Percentiles rank a stretch among this genome's conserved stretches.
Evolutionary conservation across 1,140 invertebrate species (phyloP).

Genomic region (Dendroctonus valens): DNA sequence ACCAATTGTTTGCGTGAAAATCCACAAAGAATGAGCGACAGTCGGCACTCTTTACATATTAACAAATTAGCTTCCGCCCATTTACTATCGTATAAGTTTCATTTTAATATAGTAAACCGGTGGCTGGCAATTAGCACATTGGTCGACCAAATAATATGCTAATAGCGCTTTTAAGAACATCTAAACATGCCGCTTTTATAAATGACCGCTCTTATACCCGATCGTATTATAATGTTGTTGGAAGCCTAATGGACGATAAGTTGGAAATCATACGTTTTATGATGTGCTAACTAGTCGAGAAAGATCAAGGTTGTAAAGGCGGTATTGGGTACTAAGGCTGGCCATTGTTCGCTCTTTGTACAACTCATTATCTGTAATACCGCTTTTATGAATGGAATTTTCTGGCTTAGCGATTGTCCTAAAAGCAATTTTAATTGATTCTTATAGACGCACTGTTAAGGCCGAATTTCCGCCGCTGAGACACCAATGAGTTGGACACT

Average conservation of each 20-base stretch:
- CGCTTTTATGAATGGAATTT: constrained; percentile 21
- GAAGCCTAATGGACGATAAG: constrained; percentile 45
- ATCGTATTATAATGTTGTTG: constrained; percentile 20
- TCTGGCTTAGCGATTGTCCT: background rate
- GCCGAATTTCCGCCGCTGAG: too few species aligned
- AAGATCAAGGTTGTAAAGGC: constrained; percentile 39
- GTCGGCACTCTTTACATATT: constrained; percentile 2
- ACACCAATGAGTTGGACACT: too few species aligned
- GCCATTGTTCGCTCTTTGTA: constrained; percentile 34
- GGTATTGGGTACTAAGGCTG: constrained; percentile 21
- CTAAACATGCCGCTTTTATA: constrained; percentile 37
- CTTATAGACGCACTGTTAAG: constrained; percentile 3
- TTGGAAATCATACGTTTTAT: constrained; percentile 44
- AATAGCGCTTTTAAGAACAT: constrained; percentile 47
- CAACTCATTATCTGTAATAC: constrained; percentile 36
- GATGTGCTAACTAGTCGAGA: constrained; percentile 42
- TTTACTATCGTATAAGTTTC: constrained; percentile 32
- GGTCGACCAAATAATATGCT: constrained; percentile 42
- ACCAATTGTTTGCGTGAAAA: too few species aligned
- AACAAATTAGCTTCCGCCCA: constrained; percentile 23
- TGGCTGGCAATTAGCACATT: constrained; percentile 44
- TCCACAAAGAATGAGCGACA: background rate
- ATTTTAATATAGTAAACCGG: constrained; percentile 23
- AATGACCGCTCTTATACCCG: constrained; percentile 16
- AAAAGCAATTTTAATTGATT: constrained; percentile 8